phyloP scores from a whole-genome alignment of 2,797 vertebrate species.

The Dromococcyx pavoninus region DNA sequence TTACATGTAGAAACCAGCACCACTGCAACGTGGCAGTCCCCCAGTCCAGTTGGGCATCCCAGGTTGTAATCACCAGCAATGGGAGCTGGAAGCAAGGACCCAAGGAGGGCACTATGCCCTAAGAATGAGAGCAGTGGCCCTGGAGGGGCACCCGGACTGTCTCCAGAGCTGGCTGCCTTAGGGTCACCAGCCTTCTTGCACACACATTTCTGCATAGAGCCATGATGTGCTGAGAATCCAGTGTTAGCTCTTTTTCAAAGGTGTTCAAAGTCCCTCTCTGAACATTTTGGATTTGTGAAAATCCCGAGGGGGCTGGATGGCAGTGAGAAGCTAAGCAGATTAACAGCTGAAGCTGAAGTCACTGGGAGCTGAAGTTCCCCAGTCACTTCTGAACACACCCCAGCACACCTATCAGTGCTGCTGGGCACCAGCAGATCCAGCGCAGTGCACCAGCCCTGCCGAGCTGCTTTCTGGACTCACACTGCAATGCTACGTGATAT shows the following conservation, averaged over 20 bases:
- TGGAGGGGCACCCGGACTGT: background rate
- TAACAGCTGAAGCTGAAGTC: background rate
- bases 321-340: background rate
- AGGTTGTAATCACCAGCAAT: fast-evolving
- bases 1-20: background rate
- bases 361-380: background rate
- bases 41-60: background rate
- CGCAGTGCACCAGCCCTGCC: fast-evolving
- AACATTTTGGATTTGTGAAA: background rate
- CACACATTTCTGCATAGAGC: fast-evolving
- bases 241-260: background rate
- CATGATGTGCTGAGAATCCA: fast-evolving
- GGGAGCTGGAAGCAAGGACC: background rate
- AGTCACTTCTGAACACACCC: background rate
- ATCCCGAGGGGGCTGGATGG: background rate
- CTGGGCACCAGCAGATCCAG: background rate
- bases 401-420: background rate
- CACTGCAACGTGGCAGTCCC: fast-evolving
- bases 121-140: background rate
- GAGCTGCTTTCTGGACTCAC: background rate
- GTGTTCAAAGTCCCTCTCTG: background rate
- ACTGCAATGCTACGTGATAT: fast-evolving
- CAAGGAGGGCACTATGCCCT: background rate
- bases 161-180: background rate
- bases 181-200: background rate